Base-by-base conservation (phyloP, 2,888 invertebrate genomes). In the Cepaea hortensis region DNA sequence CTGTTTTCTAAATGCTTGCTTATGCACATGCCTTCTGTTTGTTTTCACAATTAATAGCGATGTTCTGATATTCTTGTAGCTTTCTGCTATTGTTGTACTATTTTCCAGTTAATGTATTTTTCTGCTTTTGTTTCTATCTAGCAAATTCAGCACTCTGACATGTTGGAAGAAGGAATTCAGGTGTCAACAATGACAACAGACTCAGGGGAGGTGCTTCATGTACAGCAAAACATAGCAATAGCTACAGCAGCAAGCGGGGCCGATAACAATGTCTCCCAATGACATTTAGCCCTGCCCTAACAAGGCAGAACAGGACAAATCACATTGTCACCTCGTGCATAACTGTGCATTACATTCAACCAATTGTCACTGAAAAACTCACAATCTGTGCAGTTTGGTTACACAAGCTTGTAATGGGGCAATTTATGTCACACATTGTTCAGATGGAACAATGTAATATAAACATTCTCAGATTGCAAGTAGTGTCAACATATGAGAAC, bases 131-230 rank as follows among this genome's bases (percentile, higher is more conserved):
- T 46, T 82, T 20, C 35, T 35, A 5, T 83, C 20, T 85, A 89
- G 89, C 89, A 90, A 88, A 85, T 90, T n/a, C 89, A 89, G 82
- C 89, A 88, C 65, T 87, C 87, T 20, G 90, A 90, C 87, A 89
- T 90, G 80, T 77, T 89, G 35, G 85, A 84, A 13, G 89, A 90
- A 46, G 89, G 88, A 61, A 88, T 91, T 55, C 91, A 90, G 50
- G 90, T 91, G 13, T 89, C 90, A 46, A 91, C 91, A 15, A 90
- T 92, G 70, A 91, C 91, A 13, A 91, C 92, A 86, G 91, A 91
- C 23, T 88, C 89, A 50, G 92, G 92, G n/a, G 92, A 92, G 81
- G 90, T 92, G 35, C 81, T 92, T 55, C 91, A 91, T 46, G 91
- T 92, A n/a, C 91, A 91, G 50, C 92, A 92, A 73, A 85, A 88